phyloP scores from a whole-genome alignment of 2,888 invertebrate species.

The Dicranocentrus wangi region DNA sequence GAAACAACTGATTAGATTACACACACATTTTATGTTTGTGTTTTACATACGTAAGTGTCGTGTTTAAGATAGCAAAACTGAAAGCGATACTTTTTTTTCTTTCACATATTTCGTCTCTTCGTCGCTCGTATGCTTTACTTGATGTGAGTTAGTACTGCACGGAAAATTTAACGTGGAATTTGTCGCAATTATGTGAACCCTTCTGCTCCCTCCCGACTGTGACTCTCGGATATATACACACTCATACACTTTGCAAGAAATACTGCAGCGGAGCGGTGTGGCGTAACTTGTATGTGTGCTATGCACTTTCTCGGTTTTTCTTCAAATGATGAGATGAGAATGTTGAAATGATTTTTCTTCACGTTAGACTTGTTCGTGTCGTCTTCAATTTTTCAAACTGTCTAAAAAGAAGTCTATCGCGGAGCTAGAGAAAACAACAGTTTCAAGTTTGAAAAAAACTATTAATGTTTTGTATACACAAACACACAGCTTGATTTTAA shows the following conservation, averaged over 20 bases:
- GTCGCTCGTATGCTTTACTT: conserved; percentile 54
- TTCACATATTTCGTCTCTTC: conserved; percentile 15
- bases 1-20: conserved; percentile 56
- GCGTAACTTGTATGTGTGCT: too few relatives aligned
- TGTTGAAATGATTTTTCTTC: conserved; percentile 24
- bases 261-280: too few relatives aligned
- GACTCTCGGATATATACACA: too few relatives aligned
- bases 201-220: conserved; percentile 2
- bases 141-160: conserved; percentile 67
- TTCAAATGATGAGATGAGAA: conserved; percentile 10
- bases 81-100: conserved; percentile 42
- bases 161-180: conserved; percentile 73
- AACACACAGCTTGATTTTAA: too few relatives aligned
- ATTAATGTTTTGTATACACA: too few relatives aligned
- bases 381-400: conserved; percentile 58
- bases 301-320: not conserved
- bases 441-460: too few relatives aligned
- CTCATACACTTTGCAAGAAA: too few relatives aligned
- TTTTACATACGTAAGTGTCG: too few relatives aligned
- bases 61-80: not conserved
- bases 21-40: conserved; percentile 36
- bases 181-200: conserved; percentile 73
- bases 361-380: conserved; percentile 47
- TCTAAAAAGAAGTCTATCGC: conserved; percentile 15
- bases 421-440: not conserved